Conservation (phyloP, 2,888 invertebrate species). For the Xanthostigma xanthostigma region DNA sequence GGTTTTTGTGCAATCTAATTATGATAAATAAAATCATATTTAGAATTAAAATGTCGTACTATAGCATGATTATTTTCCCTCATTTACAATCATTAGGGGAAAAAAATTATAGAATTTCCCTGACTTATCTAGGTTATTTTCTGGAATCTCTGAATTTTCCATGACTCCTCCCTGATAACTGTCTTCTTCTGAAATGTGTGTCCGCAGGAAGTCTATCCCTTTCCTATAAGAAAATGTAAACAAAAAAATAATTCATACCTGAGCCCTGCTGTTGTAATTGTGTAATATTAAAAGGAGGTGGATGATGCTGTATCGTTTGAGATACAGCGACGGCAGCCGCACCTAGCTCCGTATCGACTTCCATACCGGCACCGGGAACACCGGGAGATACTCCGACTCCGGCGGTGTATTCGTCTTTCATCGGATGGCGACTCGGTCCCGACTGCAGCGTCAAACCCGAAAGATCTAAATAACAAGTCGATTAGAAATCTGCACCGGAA, state of each 20-base stretch:
- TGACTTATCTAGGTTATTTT: too few relatives aligned
- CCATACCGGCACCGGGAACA: conserved; percentile 34
- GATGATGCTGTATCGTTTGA: conserved; percentile 57
- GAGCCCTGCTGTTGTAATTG: conserved; percentile 25
- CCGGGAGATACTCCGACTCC: conserved; percentile 34
- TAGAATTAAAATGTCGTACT: too few relatives aligned
- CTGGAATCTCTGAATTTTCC: too few relatives aligned
- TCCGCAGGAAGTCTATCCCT: too few relatives aligned
- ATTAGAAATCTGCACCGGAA: conserved; percentile 8
- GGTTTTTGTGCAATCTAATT: too few relatives aligned
- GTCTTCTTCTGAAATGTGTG: too few relatives aligned
- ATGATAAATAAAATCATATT: too few relatives aligned
- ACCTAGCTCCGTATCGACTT: conserved; percentile 44
- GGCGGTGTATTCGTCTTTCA: conserved; percentile 86
- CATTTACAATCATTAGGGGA: too few relatives aligned
- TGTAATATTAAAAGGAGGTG: conserved; percentile 39
- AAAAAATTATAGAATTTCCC: too few relatives aligned
- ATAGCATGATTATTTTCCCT: too few relatives aligned
- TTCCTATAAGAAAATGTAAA: too few relatives aligned
- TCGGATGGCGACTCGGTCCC: conserved; percentile 57
- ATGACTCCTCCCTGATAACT: too few relatives aligned
- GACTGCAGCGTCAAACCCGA: conserved; percentile 83
- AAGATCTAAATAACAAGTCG: conserved; percentile 45
- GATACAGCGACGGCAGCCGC: conserved; percentile 20
- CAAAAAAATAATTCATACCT: conserved; percentile 11